phyloP scores from a whole-genome alignment of 2,113 vertebrate species.

The zebrafish (Danio rerio) region GRCz12tu NC_133186.1:28141001-28141500 shows the following conservation, averaged over 20 bases:
- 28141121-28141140: neutral
- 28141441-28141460: constrained; percentile 12
- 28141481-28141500: constrained; percentile 67
- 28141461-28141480: constrained; percentile 43
- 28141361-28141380: constrained; percentile 29
- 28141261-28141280: neutral
- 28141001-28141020: too few species aligned
- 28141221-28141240: neutral
- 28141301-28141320: neutral
- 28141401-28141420: constrained; percentile 28
- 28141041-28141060: too few species aligned
- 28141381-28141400: constrained; percentile 36
- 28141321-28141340: constrained; percentile 32
- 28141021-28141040: too few species aligned
- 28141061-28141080: too few species aligned
- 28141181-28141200: neutral
- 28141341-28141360: constrained; percentile 42
- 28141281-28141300: neutral
- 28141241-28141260: neutral
- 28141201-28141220: neutral
- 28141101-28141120: too few species aligned
- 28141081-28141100: too few species aligned
- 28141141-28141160: neutral
- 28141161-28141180: neutral
- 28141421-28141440: constrained; percentile 6